Base-by-base conservation (phyloP, 2,797 vertebrate species). In the Sebastes baramenuke region DNA sequence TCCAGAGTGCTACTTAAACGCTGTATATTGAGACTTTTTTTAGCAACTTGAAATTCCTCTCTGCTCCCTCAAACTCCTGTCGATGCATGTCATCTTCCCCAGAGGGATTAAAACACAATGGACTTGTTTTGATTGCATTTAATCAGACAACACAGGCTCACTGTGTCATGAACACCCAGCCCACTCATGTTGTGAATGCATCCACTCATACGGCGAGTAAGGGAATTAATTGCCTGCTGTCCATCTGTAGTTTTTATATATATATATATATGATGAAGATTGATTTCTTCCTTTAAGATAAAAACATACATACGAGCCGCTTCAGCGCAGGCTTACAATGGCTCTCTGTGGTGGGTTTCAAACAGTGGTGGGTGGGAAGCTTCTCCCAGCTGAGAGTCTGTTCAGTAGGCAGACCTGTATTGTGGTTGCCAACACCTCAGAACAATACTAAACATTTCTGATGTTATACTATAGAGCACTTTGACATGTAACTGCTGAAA, bases 171-270 rank as follows among this genome's bases (percentile, higher is more conserved):
- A 52, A 70, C 87, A 73, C 64, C 38, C 84, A 46, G 83, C 86
- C 89, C 90, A 92, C 92, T 89, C 88, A 61, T 68, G 42, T 34
- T 72, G 38, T 61, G 54, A 76, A 74, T 52, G 75, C 80, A 36
- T 76, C 67, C 80, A 72, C 71, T 82, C 81, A 25, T 24, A 70
- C 20, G 11, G 54, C 11, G 32, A 75, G 34, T 11, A 12, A 25
- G n/a, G 62, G 75, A 88, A 87, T 84, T 87, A 90, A 92, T 92
- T 91, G 75, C 83, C 80, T 70, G 29, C 77, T 27, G 81, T 88
- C 87, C 92, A 81, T 89, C 86, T 90, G 86, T 83, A 77, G 61
- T 67, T 76, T 77, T 20, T 69, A 55, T 66, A 66, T 81, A 61
- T 36, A 30, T 36, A 30, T 30, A 13, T 34, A 60, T 38, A 38